These are phyloP conservation scores for Petrocephalus sullivani DNA, from an alignment of 2,797 vertebrate genomes.

Conservation along the genomic window DNA sequence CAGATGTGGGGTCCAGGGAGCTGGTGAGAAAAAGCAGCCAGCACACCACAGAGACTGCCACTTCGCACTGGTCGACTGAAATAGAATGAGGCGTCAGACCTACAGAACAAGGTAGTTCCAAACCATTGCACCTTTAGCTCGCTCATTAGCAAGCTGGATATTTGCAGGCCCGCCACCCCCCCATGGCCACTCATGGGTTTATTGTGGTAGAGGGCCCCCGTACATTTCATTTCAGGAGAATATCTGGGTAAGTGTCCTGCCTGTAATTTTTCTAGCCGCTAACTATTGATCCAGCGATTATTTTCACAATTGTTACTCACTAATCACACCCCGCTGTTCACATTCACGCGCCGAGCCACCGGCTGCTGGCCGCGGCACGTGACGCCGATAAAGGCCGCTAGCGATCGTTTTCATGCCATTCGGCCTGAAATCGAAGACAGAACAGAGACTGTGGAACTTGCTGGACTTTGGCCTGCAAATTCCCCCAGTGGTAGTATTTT, in stretches of 20 bases:
- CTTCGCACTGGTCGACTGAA: background rate
- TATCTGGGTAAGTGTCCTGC: background rate
- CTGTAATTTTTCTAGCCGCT: background rate
- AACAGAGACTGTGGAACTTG: background rate
- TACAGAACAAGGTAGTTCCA: background rate
- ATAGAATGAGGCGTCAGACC: background rate
- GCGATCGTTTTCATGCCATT: background rate
- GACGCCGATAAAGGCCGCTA: background rate
- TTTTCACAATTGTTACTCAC: background rate
- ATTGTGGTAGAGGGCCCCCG: background rate
- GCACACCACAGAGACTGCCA: background rate
- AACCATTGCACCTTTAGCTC: background rate
- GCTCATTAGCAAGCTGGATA: background rate
- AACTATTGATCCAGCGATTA: background rate
- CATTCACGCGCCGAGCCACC: background rate
- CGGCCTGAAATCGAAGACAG: background rate
- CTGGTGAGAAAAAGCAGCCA: background rate
- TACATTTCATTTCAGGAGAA: background rate
- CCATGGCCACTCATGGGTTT: background rate
- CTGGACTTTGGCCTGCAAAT: background rate
- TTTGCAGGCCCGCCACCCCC: background rate
- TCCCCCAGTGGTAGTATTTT: background rate
- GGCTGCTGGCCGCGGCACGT: background rate
- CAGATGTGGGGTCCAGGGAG: constrained; percentile 22
- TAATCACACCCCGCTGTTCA: background rate